Percentiles rank a stretch among this genome's conserved stretches.
Evolutionary conservation across 2,113 vertebrate species (phyloP).

Genomic region (Mus spicilegus): DNA sequence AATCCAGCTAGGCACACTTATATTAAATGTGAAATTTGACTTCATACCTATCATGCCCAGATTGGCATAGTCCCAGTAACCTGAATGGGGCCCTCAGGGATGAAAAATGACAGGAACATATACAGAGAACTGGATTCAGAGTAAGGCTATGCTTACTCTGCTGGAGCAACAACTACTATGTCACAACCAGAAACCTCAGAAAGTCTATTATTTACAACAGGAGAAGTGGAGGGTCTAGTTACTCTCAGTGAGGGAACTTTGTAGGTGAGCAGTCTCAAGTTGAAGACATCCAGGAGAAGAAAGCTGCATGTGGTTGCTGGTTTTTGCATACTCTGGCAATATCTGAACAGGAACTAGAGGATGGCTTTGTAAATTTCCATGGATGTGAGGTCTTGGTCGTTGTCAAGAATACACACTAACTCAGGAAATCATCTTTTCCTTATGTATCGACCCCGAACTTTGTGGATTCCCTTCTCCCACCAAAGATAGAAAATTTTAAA

Average conservation of each 20-base stretch:
- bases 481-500: background rate
- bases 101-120: background rate
- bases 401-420: background rate
- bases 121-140: background rate
- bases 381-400: background rate
- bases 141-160: background rate
- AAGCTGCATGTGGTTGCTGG: background rate
- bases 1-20: background rate
- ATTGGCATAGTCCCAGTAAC: background rate
- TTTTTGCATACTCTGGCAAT: background rate
- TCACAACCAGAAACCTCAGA: too few relatives aligned
- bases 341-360: background rate
- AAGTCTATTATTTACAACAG: background rate
- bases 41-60: background rate
- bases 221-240: background rate
- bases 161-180: background rate
- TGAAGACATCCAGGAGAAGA: background rate
- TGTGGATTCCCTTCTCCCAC: background rate
- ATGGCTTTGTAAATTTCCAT: background rate
- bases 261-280: background rate
- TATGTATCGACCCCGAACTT: background rate
- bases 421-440: background rate
- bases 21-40: background rate
- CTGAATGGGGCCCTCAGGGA: background rate
- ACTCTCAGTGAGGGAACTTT: background rate